Base-by-base conservation (phyloP, 1,140 invertebrate genomes). In the Pogonus chalceus region DNA sequence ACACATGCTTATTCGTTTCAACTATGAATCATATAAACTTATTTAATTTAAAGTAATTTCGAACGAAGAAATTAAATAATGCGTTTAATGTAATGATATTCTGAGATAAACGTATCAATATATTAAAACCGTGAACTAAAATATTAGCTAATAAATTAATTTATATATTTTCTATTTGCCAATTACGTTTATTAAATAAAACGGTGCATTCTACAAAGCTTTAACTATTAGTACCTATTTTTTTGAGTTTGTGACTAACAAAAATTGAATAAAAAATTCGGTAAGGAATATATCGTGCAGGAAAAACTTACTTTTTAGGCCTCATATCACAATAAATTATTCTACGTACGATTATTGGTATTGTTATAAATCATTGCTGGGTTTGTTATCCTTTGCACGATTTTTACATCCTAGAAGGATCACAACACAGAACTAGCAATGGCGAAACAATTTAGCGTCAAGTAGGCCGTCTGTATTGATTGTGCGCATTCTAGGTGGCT, bases 381-480 rank as follows among this genome's bases (percentile, higher is more conserved):
- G 48, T 37, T 51, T 20, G 23, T 21, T 24, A 23, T 51, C 24
- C n/a, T 23, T 49, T n/a, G 35, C 14, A 48, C 22, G 52, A 23
- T 52, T 51, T 35, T 48, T 48, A 39, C 22, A 50, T 52, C 20
- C 23, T 14, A 47, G n/a, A n/a, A n/a, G n/a, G n/a, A n/a, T n/a
- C n/a, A n/a, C n/a, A 31, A 56, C 50, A 51, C 39, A 21, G 43
- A 48, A 52, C 50, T 24, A 48, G 55, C 37, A 43, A 43, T 43
- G 37, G 37, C 37, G 37, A 43, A 37, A 37, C 43, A 46, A 52
- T 46, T 31, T 35, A 39, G 43, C 39, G 35, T 7, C 47, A 54
- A 49, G 43, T 55, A 53, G 53, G 52, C 50, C 51, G 54, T 49
- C 55, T 49, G 53, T 60, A 60, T 60, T 58, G 58, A 60, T 60